Conservation (phyloP, 2,113 vertebrate genomes). For the Ahaetulla prasina region DNA sequence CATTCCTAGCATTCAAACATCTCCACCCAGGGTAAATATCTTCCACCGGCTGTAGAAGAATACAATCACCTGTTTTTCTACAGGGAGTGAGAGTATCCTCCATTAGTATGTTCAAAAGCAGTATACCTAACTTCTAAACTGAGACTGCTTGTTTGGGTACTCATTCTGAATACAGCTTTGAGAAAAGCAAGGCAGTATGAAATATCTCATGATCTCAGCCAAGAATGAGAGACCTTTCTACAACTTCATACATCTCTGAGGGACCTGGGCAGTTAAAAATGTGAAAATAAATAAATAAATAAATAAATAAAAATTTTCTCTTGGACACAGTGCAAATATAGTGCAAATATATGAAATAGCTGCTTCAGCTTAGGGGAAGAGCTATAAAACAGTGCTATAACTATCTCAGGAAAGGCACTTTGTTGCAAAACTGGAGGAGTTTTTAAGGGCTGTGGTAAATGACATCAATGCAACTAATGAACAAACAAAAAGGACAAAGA, state of each 20-base stretch:
- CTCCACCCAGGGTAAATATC: not conserved
- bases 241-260: not conserved
- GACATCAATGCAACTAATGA: not conserved
- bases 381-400: not conserved
- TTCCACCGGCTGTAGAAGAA: not conserved
- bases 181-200: not conserved
- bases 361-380: not conserved
- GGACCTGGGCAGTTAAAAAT: not conserved
- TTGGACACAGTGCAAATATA: not conserved
- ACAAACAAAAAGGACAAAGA: not conserved
- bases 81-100: not conserved
- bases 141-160: not conserved
- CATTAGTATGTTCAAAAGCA: not conserved
- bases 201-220: not conserved
- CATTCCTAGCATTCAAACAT: not conserved
- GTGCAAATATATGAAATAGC: not conserved
- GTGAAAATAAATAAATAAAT: not conserved
- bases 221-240: not conserved
- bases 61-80: not conserved
- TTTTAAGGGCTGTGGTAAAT: not conserved
- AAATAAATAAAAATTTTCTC: not conserved
- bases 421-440: not conserved
- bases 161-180: not conserved
- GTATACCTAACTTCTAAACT: not conserved
- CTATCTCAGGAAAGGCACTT: not conserved